Conservation (phyloP, 2,797 vertebrate species). For the Borostomias antarcticus region DNA sequence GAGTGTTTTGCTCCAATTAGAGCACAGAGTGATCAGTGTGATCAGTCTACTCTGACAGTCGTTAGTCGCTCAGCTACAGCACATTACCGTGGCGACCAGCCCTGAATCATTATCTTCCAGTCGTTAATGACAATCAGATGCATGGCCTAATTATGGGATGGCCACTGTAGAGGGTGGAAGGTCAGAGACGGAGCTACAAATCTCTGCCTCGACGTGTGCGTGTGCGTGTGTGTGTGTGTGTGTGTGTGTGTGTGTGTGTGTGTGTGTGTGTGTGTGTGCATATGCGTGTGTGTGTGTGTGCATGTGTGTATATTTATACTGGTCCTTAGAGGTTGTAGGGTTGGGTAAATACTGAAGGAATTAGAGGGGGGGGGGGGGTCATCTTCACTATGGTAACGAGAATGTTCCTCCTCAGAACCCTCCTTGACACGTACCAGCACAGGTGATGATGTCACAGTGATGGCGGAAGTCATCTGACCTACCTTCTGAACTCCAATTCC, state of each 20-base stretch:
- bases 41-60: conserved; percentile 96
- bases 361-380: not conserved
- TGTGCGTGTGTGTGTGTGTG: conserved; percentile 20
- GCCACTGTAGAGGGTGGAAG: conserved; percentile 81
- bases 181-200: conserved; percentile 80
- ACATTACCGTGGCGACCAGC: conserved; percentile 93
- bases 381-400: not conserved
- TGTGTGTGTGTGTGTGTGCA: conserved; percentile 31
- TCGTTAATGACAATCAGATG: conserved; percentile 97
- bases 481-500: no score
- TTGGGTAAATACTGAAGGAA: not conserved
- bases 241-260: conserved; percentile 7
- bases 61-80: conserved; percentile 93
- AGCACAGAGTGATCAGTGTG: conserved; percentile 95
- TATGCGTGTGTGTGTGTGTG: conserved; percentile 39
- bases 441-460: no score
- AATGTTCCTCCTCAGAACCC: not conserved
- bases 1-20: conserved; percentile 96
- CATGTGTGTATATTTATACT: not conserved
- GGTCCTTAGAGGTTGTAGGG: not conserved
- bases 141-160: conserved; percentile 91
- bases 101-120: conserved; percentile 92
- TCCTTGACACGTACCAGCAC: no score
- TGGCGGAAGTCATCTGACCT: no score
- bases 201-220: conserved; percentile 62